Percentiles rank a stretch among this genome's conserved stretches.
Evolutionary conservation across 23 tunicate genomes (phyloP).

Genomic region (Pegea sp.): DNA sequence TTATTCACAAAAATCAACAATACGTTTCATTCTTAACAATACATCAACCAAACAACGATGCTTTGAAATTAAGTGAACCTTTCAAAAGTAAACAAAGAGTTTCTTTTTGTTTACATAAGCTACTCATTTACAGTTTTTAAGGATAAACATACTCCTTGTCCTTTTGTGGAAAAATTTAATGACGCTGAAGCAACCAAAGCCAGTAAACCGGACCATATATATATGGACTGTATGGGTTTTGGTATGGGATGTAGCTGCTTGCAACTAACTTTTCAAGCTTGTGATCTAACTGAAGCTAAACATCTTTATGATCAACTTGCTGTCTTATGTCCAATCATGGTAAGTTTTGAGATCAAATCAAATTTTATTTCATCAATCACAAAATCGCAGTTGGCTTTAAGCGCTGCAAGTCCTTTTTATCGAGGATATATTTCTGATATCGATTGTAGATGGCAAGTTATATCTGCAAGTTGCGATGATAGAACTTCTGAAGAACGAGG

Average conservation of each 20-base stretch:
- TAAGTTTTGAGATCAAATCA: conserved; percentile 1
- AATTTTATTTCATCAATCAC: background rate
- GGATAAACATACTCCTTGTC: conserved; percentile 70
- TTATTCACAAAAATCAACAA: no score
- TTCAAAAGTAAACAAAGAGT: no score
- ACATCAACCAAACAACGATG: no score
- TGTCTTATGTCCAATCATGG: conserved; percentile 81
- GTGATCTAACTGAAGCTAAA: conserved; percentile 63
- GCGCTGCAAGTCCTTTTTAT: conserved; percentile 11
- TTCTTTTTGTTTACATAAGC: no score
- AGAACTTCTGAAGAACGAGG: conserved; percentile 62
- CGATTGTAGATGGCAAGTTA: conserved; percentile 85
- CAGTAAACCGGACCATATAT: conserved; percentile 82
- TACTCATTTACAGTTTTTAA: conserved; percentile 53
- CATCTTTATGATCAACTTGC: conserved; percentile 78
- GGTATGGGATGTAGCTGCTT: conserved; percentile 82
- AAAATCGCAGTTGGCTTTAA: conserved; percentile 8
- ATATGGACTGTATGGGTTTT: conserved; percentile 98
- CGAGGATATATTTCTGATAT: conserved; percentile 62
- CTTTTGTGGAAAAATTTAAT: conserved; percentile 39
- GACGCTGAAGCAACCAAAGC: conserved; percentile 61
- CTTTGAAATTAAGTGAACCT: no score
- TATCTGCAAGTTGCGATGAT: conserved; percentile 82
- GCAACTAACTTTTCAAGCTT: conserved; percentile 87
- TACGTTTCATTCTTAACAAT: no score